Conservation (phyloP, 2,888 invertebrate genomes). For the Clepsis dumicolana region DNA sequence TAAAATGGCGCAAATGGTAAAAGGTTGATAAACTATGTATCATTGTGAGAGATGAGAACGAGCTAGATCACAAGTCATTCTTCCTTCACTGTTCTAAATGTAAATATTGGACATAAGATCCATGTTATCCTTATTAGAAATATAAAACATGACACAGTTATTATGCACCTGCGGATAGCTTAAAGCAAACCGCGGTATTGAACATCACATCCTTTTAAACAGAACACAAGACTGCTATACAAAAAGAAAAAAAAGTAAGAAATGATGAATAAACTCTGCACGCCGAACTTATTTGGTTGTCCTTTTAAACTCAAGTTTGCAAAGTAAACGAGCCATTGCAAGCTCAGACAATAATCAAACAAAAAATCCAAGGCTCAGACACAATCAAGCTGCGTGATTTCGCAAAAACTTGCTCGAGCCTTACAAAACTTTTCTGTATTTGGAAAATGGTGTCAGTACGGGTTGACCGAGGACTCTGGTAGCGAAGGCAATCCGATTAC, state of each 20-base stretch:
- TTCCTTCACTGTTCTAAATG: not conserved
- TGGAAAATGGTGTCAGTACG: constrained; percentile 76
- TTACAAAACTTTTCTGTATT: constrained; percentile 80
- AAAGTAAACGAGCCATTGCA: constrained; percentile 15
- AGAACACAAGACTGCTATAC: not conserved
- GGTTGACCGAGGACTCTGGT: constrained; percentile 61
- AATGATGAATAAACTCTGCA: constrained; percentile 18
- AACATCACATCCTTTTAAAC: constrained; percentile 6
- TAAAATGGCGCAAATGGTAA: constrained; percentile 24
- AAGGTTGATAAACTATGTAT: constrained; percentile 34
- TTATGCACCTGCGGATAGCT: not conserved
- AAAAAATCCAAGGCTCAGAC: constrained; percentile 49
- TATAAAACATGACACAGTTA: not conserved
- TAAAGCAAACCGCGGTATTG: constrained; percentile 19
- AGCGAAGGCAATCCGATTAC: constrained; percentile 72
- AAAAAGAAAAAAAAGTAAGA: not conserved
- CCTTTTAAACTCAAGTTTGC: constrained; percentile 28
- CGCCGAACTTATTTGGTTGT: constrained; percentile 16
- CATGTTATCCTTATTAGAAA: not conserved
- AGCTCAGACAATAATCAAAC: constrained; percentile 50
- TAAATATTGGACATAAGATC: not conserved
- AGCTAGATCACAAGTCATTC: not conserved
- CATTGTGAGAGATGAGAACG: not conserved
- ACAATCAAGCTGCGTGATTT: constrained; percentile 21
- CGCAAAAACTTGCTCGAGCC: constrained; percentile 52